phyloP scores from a whole-genome alignment of 1,140 invertebrate genomes.

The Lepidurus couesii region DNA sequence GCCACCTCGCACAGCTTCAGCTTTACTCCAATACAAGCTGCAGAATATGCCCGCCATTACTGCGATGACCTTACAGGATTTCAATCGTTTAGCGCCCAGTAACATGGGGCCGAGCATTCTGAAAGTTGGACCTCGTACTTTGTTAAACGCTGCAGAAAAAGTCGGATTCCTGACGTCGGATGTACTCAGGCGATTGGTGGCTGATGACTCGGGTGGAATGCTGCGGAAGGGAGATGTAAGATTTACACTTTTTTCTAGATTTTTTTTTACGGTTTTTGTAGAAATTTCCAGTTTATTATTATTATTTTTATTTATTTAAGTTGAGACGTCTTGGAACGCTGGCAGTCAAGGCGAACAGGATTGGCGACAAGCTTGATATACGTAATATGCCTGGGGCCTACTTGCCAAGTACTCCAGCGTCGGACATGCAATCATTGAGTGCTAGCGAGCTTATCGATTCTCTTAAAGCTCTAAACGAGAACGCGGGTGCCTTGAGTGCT shows the following conservation, averaged over 20 bases:
- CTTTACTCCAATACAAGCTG: constrained; percentile 24
- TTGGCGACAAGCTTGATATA: constrained; percentile 23
- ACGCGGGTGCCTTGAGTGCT: neutral
- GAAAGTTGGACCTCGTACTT: constrained; percentile 29
- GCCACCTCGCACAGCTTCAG: neutral
- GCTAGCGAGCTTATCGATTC: neutral
- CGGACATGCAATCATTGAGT: neutral
- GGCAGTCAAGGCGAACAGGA: neutral
- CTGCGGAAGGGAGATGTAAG: constrained; percentile 26
- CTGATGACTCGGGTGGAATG: constrained; percentile 9
- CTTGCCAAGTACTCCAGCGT: neutral
- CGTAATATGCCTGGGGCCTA: neutral
- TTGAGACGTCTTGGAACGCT: neutral
- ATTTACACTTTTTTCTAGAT: no score
- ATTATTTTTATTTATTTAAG: constrained; percentile 14
- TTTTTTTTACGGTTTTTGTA: neutral
- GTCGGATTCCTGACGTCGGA: neutral
- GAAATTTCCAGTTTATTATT: neutral
- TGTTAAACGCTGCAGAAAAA: constrained; percentile 9
- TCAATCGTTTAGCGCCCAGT: neutral
- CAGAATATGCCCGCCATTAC: neutral
- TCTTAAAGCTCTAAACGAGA: neutral
- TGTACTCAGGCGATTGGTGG: constrained; percentile 5
- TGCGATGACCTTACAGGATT: neutral
- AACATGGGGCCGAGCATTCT: constrained; percentile 18